A percentile compares a stretch with the other conserved stretches of the same genome.
Evolutionary conservation across 2,797 vertebrate genomes (phyloP).

Genomic region (Simalia tracyae): DNA sequence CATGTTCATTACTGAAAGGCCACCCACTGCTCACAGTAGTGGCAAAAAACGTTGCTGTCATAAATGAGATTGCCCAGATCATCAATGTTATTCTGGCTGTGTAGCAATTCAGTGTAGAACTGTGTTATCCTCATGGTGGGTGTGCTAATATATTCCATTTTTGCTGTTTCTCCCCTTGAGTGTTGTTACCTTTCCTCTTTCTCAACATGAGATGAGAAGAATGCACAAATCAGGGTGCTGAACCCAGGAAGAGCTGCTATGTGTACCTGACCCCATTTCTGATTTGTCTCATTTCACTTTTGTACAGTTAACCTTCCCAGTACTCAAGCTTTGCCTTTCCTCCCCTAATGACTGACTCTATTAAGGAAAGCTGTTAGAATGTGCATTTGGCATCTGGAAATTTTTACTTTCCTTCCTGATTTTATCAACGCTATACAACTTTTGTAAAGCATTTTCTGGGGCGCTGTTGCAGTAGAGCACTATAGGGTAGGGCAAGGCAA

Average conservation of each 20-base stretch:
- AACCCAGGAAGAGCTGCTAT: neutral
- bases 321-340: neutral
- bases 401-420: neutral
- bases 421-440: neutral
- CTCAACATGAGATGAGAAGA: neutral
- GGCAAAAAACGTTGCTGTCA: neutral
- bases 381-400: neutral
- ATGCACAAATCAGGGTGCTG: neutral
- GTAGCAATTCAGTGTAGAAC: neutral
- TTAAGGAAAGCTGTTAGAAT: neutral
- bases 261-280: neutral
- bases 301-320: neutral
- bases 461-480: neutral
- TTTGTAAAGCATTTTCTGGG: neutral
- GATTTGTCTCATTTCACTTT: neutral
- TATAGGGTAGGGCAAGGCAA: neutral
- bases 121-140: neutral
- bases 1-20: neutral
- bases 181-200: neutral
- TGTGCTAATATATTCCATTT: neutral
- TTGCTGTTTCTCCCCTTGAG: neutral
- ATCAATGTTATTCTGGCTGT: neutral
- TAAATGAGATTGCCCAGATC: neutral
- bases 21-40: neutral
- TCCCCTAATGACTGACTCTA: neutral